Percentiles rank a stretch among this genome's conserved stretches.
Conservation (phyloP, 2,797 vertebrate genomes). For the Parotocinclus haroldoi region DNA sequence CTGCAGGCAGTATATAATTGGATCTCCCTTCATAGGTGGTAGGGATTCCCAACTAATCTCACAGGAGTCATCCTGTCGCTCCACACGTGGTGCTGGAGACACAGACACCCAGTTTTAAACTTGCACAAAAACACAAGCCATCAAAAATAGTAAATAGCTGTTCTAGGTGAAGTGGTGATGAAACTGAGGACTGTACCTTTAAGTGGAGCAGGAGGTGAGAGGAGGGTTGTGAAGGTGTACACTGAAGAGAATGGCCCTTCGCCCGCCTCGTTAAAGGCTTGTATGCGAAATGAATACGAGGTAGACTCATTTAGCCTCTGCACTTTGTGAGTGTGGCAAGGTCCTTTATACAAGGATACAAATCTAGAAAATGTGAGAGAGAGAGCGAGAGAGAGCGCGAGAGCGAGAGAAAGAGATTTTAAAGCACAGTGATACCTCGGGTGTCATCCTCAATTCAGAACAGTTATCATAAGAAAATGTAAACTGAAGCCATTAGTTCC, state of each 20-base stretch:
- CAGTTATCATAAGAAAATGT: no score
- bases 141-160: not conserved
- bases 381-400: not conserved
- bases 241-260: slow-evolving; percentile 93
- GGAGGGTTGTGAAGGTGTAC: slow-evolving; percentile 92
- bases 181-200: slow-evolving; percentile 76
- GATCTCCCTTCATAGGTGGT: slow-evolving; percentile 90
- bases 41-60: slow-evolving; percentile 90
- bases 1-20: slow-evolving; percentile 89
- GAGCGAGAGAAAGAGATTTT: no score
- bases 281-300: slow-evolving; percentile 94
- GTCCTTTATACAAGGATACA: slow-evolving; percentile 91
- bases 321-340: slow-evolving; percentile 98
- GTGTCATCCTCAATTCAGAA: no score
- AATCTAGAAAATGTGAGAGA: slow-evolving; percentile 72
- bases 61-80: slow-evolving; percentile 87
- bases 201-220: slow-evolving; percentile 87
- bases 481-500: no score
- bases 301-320: slow-evolving; percentile 97
- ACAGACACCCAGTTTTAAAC: not conserved
- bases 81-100: slow-evolving; percentile 82
- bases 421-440: no score
- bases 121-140: not conserved
- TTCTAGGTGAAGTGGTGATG: not conserved
- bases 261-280: slow-evolving; percentile 97